phyloP scores from a whole-genome alignment of 2,888 invertebrate genomes.

The Lochmaea crataegi region DNA sequence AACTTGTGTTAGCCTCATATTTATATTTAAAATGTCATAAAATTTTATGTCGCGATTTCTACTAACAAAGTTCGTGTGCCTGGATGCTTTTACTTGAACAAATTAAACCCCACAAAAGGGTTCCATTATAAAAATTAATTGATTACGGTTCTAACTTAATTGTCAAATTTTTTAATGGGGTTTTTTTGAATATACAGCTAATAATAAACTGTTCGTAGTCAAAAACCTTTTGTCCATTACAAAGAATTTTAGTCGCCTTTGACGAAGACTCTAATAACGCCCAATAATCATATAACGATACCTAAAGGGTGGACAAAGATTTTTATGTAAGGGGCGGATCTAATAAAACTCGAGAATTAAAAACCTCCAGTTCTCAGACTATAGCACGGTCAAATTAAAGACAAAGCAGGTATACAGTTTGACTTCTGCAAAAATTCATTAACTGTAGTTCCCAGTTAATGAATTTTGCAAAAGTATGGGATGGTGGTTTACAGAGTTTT shows the following conservation, averaged over 20 bases:
- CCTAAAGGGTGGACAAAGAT: constrained; percentile 34
- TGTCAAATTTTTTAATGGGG: constrained; percentile 29
- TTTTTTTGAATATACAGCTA: constrained; percentile 25
- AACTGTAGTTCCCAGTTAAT: too few relatives aligned
- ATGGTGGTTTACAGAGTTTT: too few relatives aligned
- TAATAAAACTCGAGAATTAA: constrained; percentile 32
- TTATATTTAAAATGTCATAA: background rate
- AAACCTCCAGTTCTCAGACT: constrained; percentile 11
- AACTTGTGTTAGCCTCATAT: too few relatives aligned
- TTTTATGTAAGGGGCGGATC: constrained; percentile 33
- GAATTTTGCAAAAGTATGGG: too few relatives aligned
- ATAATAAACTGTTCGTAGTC: constrained; percentile 29
- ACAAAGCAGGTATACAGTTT: background rate
- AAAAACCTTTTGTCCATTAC: constrained; percentile 32
- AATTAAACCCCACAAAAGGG: constrained; percentile 15
- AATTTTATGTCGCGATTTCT: background rate
- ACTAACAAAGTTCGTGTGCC: background rate
- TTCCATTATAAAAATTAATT: constrained; percentile 29
- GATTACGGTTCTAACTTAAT: constrained; percentile 32
- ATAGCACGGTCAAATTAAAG: constrained; percentile 23
- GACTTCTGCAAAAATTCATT: too few relatives aligned
- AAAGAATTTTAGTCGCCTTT: constrained; percentile 34
- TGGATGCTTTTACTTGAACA: background rate
- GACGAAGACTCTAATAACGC: constrained; percentile 34
- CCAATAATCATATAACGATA: constrained; percentile 37